Evolutionary conservation across 2,888 invertebrate species (phyloP), one percentile per base, ranked within the genome.

Genomic region (Drosophila lutescens): DNA sequence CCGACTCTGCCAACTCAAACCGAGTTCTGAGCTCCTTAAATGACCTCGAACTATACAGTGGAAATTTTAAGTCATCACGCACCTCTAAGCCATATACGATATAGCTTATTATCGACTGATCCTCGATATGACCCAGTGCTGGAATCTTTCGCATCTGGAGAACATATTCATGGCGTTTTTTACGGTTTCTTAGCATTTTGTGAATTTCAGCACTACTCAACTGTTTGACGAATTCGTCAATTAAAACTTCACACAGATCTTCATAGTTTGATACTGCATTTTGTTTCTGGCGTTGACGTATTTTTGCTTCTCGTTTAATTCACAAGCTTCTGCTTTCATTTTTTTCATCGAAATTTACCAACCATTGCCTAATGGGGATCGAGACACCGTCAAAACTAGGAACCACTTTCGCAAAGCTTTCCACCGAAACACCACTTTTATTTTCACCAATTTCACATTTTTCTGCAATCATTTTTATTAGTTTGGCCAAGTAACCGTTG

Each of bases 391-490:
- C 40, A 40, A 40, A 15, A 40, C 3, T 40, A 15, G 15, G 15
- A 36, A 40, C 40, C 40, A 40, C 40, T 15, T 40, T 40, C 38
- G 38, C 38, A 38, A 38, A 38, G 26, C n/a, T n/a, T 40, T 40
- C 17, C 15, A 40, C 15, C 40, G 40, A 17, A 40, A 17, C 40
- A 40, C 40, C 8, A 17, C 13, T 41, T 41, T 10, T 10, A 17
- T 41, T 41, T 40, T 40, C 26, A 26, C 26, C 26, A 41, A 41
- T 10, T 41, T 17, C 41, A 17, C 41, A 41, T 17, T 41, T 41
- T 41, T 41, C 26, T 26, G 26, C 26, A 26, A 26, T 15, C 17
- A 10, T 36, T 36, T 36, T 36, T 36, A 36, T 12, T 36, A 36
- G 12, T 36, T 36, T 36, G 12, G 36, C 36, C 12, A 36, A 36